These are phyloP conservation scores for Aleiodes alternator DNA, from an alignment of 2,888 invertebrate species.

Conservation along the genomic window DNA sequence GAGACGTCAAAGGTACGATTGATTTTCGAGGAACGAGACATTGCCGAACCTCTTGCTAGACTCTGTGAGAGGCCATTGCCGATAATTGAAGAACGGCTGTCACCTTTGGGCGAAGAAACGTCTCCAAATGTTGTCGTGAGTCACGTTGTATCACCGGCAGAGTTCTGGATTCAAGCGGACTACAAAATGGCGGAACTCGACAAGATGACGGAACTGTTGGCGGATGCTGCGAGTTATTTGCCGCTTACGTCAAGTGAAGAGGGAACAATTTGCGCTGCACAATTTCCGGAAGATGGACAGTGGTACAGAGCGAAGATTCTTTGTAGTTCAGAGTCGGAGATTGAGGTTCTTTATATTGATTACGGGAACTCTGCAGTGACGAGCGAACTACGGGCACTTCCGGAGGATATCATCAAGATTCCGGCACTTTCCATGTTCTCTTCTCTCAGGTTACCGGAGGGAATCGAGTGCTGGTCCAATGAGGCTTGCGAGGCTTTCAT, in stretches of 20 bases:
- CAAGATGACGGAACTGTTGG: conserved; percentile 79
- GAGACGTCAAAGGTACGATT: conserved; percentile 80
- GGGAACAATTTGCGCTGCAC: conserved; percentile 81
- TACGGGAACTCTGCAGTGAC: conserved; percentile 81
- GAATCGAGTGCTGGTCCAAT: conserved; percentile 80
- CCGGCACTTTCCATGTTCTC: conserved; percentile 81
- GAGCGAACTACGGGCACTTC: conserved; percentile 78
- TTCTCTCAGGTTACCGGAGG: conserved; percentile 79
- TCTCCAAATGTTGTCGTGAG: conserved; percentile 61
- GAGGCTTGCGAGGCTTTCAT: conserved; percentile 82
- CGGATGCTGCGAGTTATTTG: conserved; percentile 78
- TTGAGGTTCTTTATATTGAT: conserved; percentile 82
- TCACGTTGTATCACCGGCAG: conserved; percentile 63
- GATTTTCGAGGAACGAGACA: conserved; percentile 35
- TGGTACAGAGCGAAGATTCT: conserved; percentile 84
- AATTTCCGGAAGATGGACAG: conserved; percentile 80
- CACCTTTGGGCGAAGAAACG: conserved; percentile 70
- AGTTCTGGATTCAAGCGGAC: conserved; percentile 73
- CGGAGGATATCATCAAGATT: conserved; percentile 79
- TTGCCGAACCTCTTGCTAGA: conserved; percentile 40
- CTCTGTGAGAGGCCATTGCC: conserved; percentile 43
- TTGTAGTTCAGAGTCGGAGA: conserved; percentile 77
- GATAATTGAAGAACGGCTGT: conserved; percentile 62
- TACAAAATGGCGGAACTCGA: conserved; percentile 77
- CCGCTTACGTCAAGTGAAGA: conserved; percentile 76